Base-by-base conservation (phyloP, 2,113 vertebrate genomes). In the Lamprologus speciosus region DNA sequence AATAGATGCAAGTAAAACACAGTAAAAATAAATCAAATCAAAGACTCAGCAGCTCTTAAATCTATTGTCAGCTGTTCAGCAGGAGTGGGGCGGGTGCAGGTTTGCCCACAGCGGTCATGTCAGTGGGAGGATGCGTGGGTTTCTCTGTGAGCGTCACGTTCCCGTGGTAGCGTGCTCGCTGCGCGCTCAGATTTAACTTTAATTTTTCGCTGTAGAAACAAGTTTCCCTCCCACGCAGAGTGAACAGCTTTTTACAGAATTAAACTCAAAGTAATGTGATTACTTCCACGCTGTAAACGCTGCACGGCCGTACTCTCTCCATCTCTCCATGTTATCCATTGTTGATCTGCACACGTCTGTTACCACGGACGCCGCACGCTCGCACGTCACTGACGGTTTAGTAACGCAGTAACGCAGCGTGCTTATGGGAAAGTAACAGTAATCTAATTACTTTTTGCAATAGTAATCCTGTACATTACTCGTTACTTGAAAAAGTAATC, bases 161-260 rank as follows among this genome's bases (percentile, higher is more conserved):
- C 23, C 4, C 1, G 54, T 26, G 54, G 54, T 3, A 14, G 54
- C 23, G 0, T 0, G 54, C 7, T 26, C 54, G 7, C 21, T 26
- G 54, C 23, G 4, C 23, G 4, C 54, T 57, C 54, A 57, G 23
- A 57, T 58, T 58, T 28, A 58, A 57, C 13, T 57, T 57, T 2
- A 0, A 57, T 16, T 16, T 57, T 57, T 57, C 3, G 4, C 23
- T 57, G 55, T 1, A 16, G 23, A 57, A 57, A 57, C 13, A 28
- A 58, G 8, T 16, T 58, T 28, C 2, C 55, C 5, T 28, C 55
- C 55, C 8, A 58, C 3, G 2, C 55, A 58, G 55, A 58, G 55
- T 4, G 13, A 28, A 5, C 8, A 58, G 13, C 23, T 57, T 57
- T 57, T 28, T 28, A 57, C 26, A 16, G 55, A 16, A 58, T 58